Conservation (phyloP, 2,113 vertebrate genomes). For the Zosterops japonicus region DNA sequence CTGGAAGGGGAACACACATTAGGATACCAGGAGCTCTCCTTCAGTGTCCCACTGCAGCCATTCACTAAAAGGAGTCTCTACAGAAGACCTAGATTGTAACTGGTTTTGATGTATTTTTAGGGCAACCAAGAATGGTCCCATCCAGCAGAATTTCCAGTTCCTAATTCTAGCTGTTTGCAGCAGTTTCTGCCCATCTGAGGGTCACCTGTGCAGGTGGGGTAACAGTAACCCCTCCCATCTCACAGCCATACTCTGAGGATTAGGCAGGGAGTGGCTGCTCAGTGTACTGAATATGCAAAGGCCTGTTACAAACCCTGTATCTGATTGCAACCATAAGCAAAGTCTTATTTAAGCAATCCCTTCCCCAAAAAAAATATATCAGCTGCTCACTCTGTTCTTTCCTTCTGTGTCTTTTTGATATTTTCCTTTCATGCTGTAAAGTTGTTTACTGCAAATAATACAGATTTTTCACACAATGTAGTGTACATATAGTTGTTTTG, state of each 20-base stretch:
- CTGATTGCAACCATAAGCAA: background rate
- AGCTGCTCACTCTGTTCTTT: background rate
- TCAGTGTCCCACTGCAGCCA: background rate
- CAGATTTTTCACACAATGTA: background rate
- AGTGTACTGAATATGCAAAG: slow-evolving; percentile 22
- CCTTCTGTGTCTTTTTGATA: background rate
- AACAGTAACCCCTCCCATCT: background rate
- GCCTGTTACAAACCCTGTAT: background rate
- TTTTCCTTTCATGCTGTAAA: background rate
- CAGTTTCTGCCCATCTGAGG: background rate
- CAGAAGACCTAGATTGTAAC: background rate
- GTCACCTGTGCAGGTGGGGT: background rate
- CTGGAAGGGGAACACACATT: background rate
- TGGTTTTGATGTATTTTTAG: background rate
- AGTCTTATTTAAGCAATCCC: slow-evolving; percentile 17
- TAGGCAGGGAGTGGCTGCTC: slow-evolving; percentile 12
- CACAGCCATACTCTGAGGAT: background rate
- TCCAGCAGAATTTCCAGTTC: background rate
- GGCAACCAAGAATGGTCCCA: background rate
- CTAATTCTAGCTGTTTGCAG: background rate
- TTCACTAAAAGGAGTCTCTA: background rate
- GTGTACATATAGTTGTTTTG: background rate
- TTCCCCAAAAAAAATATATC: background rate
- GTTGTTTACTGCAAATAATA: background rate
- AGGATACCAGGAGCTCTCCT: background rate